Evolutionary conservation across 2,888 invertebrate species (phyloP).

Genomic region (Amphipyra berbera): DNA sequence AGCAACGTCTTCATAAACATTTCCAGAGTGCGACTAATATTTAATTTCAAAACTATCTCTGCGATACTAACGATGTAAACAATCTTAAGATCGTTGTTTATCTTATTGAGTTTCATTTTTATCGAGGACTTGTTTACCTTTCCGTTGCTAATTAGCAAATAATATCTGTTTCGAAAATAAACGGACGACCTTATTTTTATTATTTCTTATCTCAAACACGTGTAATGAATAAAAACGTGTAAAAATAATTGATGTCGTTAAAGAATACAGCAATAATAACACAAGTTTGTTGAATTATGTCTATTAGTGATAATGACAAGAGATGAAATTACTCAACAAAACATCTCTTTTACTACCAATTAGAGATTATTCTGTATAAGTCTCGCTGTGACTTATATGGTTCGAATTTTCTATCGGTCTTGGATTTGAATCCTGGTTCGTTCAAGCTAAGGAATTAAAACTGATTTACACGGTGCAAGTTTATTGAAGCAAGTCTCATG

Average conservation of each 20-base stretch:
- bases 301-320: background rate
- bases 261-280: constrained; percentile 4
- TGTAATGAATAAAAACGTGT: constrained; percentile 14
- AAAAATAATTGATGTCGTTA: background rate
- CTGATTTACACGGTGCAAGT: too few relatives aligned
- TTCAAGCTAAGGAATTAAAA: too few relatives aligned
- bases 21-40: constrained; percentile 11
- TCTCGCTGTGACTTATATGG: too few relatives aligned
- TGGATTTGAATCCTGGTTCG: too few relatives aligned
- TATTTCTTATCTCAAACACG: constrained; percentile 12
- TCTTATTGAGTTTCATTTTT: constrained; percentile 32
- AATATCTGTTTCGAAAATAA: constrained; percentile 24
- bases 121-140: constrained; percentile 32
- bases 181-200: constrained; percentile 1
- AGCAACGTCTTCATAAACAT: constrained; percentile 7
- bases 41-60: constrained; percentile 31
- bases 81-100: constrained; percentile 35
- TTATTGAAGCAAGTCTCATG: too few relatives aligned
- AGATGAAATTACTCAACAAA: constrained; percentile 1
- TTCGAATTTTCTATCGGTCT: too few relatives aligned
- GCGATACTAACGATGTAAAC: constrained; percentile 33
- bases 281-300: background rate
- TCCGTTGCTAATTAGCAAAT: constrained; percentile 40
- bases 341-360: background rate
- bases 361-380: background rate